phyloP scores from a whole-genome alignment of 2,888 invertebrate species.

The Polyommatus iphigenia region DNA sequence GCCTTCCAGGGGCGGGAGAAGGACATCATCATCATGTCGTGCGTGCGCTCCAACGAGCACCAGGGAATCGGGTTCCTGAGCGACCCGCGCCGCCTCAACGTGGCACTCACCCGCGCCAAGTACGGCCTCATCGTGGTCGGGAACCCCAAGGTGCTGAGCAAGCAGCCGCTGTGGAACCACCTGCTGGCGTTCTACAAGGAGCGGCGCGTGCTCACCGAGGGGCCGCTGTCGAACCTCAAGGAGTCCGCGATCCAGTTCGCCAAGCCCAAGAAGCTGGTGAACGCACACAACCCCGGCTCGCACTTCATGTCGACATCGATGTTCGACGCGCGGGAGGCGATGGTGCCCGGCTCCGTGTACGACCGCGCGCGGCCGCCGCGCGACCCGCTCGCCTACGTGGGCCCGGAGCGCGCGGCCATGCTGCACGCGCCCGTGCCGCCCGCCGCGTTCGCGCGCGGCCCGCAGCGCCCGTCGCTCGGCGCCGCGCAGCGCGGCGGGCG shows the following conservation, averaged over 20 bases:
- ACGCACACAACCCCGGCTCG: slow-evolving; percentile 96
- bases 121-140: slow-evolving; percentile 99
- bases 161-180: slow-evolving; percentile 99
- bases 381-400: slow-evolving; percentile 96
- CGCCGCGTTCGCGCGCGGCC: slow-evolving; percentile 93
- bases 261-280: slow-evolving; percentile 97
- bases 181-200: slow-evolving; percentile 98
- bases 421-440: slow-evolving; percentile 93
- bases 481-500: slow-evolving; percentile 78
- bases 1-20: slow-evolving; percentile 99
- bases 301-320: slow-evolving; percentile 99
- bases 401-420: slow-evolving; percentile 88
- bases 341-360: slow-evolving; percentile 96
- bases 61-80: slow-evolving; percentile 99
- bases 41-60: slow-evolving; percentile 98
- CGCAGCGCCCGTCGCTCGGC: slow-evolving; percentile 84
- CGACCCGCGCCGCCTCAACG: slow-evolving; percentile 98
- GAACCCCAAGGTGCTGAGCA: slow-evolving; percentile 98
- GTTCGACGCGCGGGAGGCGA: slow-evolving; percentile 97
- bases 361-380: slow-evolving; percentile 91
- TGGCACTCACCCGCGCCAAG: slow-evolving; percentile 97
- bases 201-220: slow-evolving; percentile 97
- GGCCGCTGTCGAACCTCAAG: slow-evolving; percentile 97
- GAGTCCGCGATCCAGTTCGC: slow-evolving; percentile 98
- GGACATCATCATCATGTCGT: slow-evolving; percentile 99